A percentile compares a stretch with the other conserved stretches of the same genome.
Conservation (phyloP, 1,140 invertebrate genomes). For the Hycleus cichorii region DNA sequence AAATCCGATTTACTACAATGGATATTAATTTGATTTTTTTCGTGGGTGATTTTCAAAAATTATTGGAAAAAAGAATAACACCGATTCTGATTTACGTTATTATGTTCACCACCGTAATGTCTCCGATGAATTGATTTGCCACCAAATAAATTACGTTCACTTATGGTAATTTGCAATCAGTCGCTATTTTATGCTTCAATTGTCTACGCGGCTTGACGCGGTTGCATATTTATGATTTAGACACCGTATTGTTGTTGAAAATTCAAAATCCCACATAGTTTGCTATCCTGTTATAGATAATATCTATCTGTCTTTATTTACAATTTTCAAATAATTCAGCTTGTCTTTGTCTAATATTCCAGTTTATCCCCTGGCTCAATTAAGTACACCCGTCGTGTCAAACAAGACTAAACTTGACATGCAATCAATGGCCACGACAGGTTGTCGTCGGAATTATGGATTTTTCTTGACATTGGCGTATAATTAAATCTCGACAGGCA, state of each 20-base stretch:
- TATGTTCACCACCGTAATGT: conserved; percentile 9
- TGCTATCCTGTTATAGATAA: too few relatives aligned
- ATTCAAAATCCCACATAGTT: not conserved
- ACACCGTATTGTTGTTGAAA: conserved; percentile 9
- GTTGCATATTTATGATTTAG: conserved; percentile 26
- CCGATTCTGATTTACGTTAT: conserved; percentile 9
- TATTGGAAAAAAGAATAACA: not conserved
- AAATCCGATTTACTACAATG: too few relatives aligned
- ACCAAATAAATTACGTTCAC: conserved; percentile 19
- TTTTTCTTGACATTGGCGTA: conserved; percentile 11
- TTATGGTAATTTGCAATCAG: conserved; percentile 28
- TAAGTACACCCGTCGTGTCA: conserved; percentile 10
- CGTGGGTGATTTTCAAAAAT: too few relatives aligned
- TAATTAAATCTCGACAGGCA: conserved; percentile 15
- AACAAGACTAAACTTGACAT: conserved; percentile 3
- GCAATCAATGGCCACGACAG: conserved; percentile 14
- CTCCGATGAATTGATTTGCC: conserved; percentile 10
- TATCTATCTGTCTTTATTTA: too few relatives aligned
- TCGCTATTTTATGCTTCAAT: conserved; percentile 13
- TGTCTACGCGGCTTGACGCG: conserved; percentile 1
- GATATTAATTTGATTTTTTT: too few relatives aligned
- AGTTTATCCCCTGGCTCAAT: not conserved
- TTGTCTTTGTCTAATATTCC: too few relatives aligned
- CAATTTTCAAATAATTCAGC: too few relatives aligned
- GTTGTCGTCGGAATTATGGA: conserved; percentile 14